A percentile compares a stretch with the other conserved stretches of the same genome.
Conservation (phyloP, 2,797 vertebrate species). For the Mionectes olivaceus region DNA sequence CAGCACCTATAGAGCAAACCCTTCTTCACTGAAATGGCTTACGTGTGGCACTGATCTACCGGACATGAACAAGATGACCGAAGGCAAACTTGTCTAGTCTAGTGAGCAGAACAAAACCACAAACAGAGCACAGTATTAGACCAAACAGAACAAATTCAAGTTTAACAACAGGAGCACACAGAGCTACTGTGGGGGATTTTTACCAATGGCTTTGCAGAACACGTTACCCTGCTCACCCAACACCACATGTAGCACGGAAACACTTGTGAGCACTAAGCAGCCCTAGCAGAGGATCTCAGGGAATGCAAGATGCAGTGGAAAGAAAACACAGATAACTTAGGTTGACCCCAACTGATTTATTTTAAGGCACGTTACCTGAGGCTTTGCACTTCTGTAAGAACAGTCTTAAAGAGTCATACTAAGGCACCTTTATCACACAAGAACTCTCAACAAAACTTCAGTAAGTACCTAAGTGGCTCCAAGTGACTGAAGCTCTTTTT, state of each 20-base stretch:
- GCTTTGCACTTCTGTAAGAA: not conserved
- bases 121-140: not conserved
- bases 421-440: not conserved
- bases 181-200: fast-evolving
- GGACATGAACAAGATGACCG: not conserved
- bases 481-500: not conserved
- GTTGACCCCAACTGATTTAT: not conserved
- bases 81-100: not conserved
- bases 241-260: fast-evolving
- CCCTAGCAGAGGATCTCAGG: fast-evolving
- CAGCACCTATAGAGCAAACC: not conserved
- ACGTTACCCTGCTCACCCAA: fast-evolving
- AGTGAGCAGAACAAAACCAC: not conserved
- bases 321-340: not conserved
- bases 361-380: not conserved
- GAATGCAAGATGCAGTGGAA: fast-evolving
- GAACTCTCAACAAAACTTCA: not conserved
- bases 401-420: not conserved
- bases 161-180: not conserved
- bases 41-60: not conserved
- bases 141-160: not conserved
- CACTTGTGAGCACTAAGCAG: not conserved
- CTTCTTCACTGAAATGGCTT: not conserved
- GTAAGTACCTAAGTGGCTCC: not conserved
- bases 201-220: not conserved